phyloP scores from a whole-genome alignment of 2,113 vertebrate genomes.

The Hemiprocne comata region DNA sequence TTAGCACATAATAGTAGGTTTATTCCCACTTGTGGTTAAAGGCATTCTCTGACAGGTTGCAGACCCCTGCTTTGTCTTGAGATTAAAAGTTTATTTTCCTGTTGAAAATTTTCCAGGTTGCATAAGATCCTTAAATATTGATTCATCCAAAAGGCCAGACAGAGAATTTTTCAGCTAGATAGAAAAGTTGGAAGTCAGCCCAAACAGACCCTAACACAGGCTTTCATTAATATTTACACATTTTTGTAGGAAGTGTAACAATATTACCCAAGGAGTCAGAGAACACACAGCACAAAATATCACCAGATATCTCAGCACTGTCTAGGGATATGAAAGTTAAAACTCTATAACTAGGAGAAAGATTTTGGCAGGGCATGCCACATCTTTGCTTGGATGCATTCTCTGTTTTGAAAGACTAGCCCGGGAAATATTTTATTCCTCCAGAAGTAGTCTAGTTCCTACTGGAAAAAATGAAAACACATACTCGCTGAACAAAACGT shows the following conservation, averaged over 20 bases:
- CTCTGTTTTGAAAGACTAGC: background rate
- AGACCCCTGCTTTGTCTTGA: background rate
- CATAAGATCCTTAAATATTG: background rate
- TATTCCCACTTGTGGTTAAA: background rate
- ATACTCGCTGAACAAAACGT: background rate
- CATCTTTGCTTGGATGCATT: background rate
- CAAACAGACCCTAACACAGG: background rate
- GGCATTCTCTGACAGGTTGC: background rate
- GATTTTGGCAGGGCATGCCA: background rate
- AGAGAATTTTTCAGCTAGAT: background rate
- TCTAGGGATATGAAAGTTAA: background rate
- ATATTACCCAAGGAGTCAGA: background rate
- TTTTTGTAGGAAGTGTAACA: background rate
- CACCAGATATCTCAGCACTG: background rate
- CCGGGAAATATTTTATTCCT: background rate
- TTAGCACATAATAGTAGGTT: background rate
- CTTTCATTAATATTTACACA: background rate
- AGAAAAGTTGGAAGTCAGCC: slow-evolving; percentile 15
- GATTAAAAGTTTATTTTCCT: slow-evolving; percentile 1
- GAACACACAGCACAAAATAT: background rate
- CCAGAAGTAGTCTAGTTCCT: background rate
- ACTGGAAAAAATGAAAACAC: background rate
- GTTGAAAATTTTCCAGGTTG: background rate
- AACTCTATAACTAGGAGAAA: background rate
- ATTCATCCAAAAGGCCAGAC: slow-evolving; percentile 11